Percentiles rank a stretch among this genome's conserved stretches.
phyloP scores from a whole-genome alignment of 35 echinoderm and acorn worm genomes.

The Ptychodera flava region DNA sequence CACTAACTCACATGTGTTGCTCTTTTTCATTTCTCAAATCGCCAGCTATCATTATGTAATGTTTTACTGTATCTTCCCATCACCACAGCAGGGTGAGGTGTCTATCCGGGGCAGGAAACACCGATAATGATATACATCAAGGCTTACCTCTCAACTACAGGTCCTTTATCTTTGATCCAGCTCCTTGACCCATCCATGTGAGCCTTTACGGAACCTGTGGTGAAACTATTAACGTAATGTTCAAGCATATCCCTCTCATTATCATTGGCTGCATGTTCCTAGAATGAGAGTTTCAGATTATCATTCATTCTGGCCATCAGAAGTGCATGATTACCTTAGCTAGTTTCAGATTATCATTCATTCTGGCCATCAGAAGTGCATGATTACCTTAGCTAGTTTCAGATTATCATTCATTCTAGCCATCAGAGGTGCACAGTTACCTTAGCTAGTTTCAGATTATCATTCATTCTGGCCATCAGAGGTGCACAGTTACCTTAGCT shows the following conservation, averaged over 20 bases:
- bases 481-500: conserved; percentile 80
- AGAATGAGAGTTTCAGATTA: conserved; percentile 60
- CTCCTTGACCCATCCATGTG: conserved; percentile 84
- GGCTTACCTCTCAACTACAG: conserved; percentile 89
- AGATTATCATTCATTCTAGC: conserved; percentile 61
- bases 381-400: conserved; percentile 77
- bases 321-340: conserved; percentile 74
- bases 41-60: too few relatives aligned
- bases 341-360: conserved; percentile 63
- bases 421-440: conserved; percentile 82
- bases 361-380: conserved; percentile 59
- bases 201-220: conserved; percentile 58
- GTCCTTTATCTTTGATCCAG: conserved; percentile 96
- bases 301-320: conserved; percentile 68
- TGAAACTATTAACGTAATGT: conserved; percentile 72
- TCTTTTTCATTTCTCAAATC: too few relatives aligned
- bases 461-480: conserved; percentile 62
- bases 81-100: too few relatives aligned
- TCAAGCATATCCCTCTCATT: conserved; percentile 74
- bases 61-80: too few relatives aligned
- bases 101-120: too few relatives aligned
- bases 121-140: too few relatives aligned
- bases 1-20: too few relatives aligned
- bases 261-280: conserved; percentile 92
- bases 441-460: conserved; percentile 77